Evolutionary conservation across 2,797 vertebrate species (phyloP).

Genomic region (Cyclura pinguis): DNA sequence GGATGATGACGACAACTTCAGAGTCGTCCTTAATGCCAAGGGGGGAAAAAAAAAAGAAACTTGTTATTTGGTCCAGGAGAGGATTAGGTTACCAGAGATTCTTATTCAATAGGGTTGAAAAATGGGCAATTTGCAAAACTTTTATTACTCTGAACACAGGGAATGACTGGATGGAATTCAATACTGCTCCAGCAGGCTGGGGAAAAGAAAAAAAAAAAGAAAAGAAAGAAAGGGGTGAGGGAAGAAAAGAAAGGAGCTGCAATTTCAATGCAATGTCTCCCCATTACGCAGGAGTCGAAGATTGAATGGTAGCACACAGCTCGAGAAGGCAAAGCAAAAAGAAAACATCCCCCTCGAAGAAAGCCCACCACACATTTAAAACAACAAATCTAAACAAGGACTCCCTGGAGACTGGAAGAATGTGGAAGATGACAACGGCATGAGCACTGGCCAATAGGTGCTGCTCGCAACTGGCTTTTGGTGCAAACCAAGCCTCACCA

Average conservation of each 20-base stretch:
- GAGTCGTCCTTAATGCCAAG: not conserved
- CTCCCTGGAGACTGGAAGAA: not conserved
- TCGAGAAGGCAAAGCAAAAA: not conserved
- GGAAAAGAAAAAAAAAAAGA: not conserved
- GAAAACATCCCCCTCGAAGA: not conserved
- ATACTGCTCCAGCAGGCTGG: slow-evolving; percentile 30
- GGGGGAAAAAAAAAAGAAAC: not conserved
- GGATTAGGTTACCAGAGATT: slow-evolving; percentile 15
- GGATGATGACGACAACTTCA: not conserved
- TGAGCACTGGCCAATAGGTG: not conserved
- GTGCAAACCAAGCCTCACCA: not conserved
- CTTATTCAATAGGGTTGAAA: slow-evolving; percentile 43
- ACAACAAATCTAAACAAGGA: not conserved
- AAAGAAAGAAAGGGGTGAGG: not conserved
- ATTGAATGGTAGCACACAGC: not conserved
- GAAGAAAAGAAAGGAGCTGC: not conserved
- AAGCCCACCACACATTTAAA: not conserved
- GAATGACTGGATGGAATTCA: slow-evolving; percentile 47
- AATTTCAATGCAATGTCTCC: slow-evolving; percentile 8
- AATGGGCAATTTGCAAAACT: slow-evolving; percentile 46
- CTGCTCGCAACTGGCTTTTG: not conserved
- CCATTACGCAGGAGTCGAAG: slow-evolving; percentile 24
- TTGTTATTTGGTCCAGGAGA: slow-evolving; percentile 23
- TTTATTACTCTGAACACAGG: slow-evolving; percentile 15
- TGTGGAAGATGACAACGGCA: not conserved